phyloP scores from a whole-genome alignment of 2,113 vertebrate genomes.

The Sylvilagus bachmani region DNA sequence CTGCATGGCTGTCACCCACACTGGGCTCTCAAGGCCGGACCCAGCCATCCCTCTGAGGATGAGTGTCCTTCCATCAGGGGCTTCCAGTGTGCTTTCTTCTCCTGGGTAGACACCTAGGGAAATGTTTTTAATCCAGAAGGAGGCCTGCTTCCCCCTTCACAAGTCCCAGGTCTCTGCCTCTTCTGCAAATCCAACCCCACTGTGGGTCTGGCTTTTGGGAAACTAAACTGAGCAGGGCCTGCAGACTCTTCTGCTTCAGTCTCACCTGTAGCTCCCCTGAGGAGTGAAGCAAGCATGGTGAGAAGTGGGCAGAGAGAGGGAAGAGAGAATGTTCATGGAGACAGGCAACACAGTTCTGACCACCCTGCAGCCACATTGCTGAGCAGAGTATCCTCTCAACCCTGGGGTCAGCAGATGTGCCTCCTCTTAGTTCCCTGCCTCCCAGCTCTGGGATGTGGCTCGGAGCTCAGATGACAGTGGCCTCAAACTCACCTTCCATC shows the following conservation, averaged over 20 bases:
- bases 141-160: neutral
- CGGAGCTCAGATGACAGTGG: neutral
- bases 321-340: neutral
- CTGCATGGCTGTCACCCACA: neutral
- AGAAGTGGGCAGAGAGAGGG: neutral
- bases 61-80: neutral
- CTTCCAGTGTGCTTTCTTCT: neutral
- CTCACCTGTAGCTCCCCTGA: neutral
- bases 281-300: neutral
- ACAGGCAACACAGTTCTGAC: neutral
- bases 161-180: neutral
- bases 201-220: neutral
- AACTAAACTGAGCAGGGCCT: neutral
- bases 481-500: neutral
- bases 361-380: neutral
- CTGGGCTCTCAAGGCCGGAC: neutral
- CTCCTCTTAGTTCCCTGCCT: neutral
- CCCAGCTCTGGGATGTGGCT: neutral
- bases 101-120: neutral
- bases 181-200: neutral
- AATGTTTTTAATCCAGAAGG: neutral
- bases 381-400: neutral
- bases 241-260: neutral
- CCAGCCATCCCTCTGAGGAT: neutral
- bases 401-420: fast-evolving